phyloP scores from a whole-genome alignment of 2,888 invertebrate species.

The Aporophyla nigra region DNA sequence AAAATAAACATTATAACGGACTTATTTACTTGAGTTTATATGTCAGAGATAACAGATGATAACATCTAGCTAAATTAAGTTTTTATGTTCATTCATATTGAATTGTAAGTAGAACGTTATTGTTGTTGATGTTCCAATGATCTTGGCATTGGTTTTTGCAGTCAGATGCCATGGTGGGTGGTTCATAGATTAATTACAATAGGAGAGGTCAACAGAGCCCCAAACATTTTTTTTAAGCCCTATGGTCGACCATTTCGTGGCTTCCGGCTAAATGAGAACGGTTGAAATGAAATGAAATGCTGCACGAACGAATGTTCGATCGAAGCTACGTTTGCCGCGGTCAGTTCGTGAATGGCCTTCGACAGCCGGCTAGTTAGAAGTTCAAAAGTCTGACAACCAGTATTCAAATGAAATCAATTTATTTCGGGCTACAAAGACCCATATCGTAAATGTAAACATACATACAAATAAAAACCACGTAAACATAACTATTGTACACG shows the following conservation, averaged over 20 bases:
- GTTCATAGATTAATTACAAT: conserved; percentile 15
- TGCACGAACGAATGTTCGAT: no score
- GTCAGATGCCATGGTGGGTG: conserved; percentile 2
- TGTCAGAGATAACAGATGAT: conserved; percentile 35
- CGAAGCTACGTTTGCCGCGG: background rate
- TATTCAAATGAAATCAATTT: no score
- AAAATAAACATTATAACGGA: conserved; percentile 38
- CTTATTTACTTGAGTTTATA: conserved; percentile 33
- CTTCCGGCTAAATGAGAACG: background rate
- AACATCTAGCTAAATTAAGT: conserved; percentile 17
- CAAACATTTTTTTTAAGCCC: background rate
- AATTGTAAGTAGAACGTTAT: background rate
- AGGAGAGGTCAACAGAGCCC: background rate
- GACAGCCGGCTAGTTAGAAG: no score
- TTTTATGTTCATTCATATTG: conserved; percentile 31
- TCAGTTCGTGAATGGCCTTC: background rate
- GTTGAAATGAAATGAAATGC: no score
- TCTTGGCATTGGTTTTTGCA: conserved; percentile 40
- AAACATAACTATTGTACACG: no score
- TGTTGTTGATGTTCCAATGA: background rate
- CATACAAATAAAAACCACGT: no score
- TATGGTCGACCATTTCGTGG: background rate
- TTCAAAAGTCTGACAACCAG: no score
- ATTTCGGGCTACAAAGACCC: no score
- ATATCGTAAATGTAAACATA: no score